Evolutionary conservation across 1,140 invertebrate genomes (phyloP), one percentile per base, ranked within the genome.

Genomic region (Rhynchophorus ferrugineus): DNA sequence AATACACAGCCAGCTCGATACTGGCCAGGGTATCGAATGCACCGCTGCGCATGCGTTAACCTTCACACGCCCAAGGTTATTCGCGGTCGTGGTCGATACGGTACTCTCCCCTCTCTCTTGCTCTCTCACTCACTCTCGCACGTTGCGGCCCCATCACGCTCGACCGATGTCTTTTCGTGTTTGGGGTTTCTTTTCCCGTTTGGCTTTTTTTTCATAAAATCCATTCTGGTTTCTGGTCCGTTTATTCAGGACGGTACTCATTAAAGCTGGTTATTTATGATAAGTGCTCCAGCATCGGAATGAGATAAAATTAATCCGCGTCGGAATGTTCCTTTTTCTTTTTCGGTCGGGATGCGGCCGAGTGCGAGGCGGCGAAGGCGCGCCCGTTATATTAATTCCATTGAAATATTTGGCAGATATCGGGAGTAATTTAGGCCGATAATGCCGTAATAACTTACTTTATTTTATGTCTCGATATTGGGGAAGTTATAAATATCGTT

Each of bases 61-160:
- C 39, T 36, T 44, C 34, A 44, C 41, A 51, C 49, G 24, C 49
- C 49, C 49, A 51, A 51, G 49, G 49, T 51, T 51, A 51, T 51
- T 51, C 29, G 41, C 49, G 49, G 49, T 51, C 49, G 49, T 44
- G 44, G 49, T 29, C 29, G 41, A 51, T 51, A 51, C 22, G n/a
- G n/a, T n/a, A n/a, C n/a, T n/a, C n/a, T n/a, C n/a, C n/a, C n/a
- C n/a, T n/a, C n/a, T n/a, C n/a, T n/a, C n/a, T n/a, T n/a, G n/a
- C n/a, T n/a, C n/a, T n/a, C n/a, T n/a, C n/a, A n/a, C n/a, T n/a
- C n/a, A n/a, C n/a, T n/a, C n/a, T n/a, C n/a, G n/a, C n/a, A n/a
- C n/a, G n/a, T n/a, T n/a, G n/a, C n/a, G n/a, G n/a, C n/a, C n/a
- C n/a, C n/a, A n/a, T n/a, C n/a, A n/a, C n/a, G n/a, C n/a, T n/a